Conservation (phyloP, 2,113 vertebrate genomes). For the Neogobius melanostomus region DNA sequence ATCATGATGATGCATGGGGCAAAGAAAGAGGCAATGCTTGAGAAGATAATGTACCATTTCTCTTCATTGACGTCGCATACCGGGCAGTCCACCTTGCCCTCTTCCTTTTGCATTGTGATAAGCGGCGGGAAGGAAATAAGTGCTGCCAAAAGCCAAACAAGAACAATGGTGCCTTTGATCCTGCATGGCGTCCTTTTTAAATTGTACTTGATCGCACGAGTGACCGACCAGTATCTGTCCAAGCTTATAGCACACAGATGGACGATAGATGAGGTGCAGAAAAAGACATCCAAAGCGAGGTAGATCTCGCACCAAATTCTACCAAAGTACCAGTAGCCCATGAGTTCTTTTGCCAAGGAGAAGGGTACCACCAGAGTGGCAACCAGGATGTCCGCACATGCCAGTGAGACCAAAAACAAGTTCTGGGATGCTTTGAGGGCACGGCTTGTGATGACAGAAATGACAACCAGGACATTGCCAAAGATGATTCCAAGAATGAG, state of each 20-base stretch:
- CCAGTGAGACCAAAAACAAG: conserved; percentile 91
- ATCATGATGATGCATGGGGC: conserved; percentile 93
- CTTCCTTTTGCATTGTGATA: conserved; percentile 85
- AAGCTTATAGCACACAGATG: conserved; percentile 89
- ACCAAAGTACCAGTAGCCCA: conserved; percentile 91
- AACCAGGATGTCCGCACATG: conserved; percentile 91
- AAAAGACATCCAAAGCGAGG: conserved; percentile 90
- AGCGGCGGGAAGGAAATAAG: conserved; percentile 91
- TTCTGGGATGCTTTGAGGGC: conserved; percentile 90
- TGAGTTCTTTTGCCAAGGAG: conserved; percentile 89
- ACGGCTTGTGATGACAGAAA: conserved; percentile 87
- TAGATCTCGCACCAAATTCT: conserved; percentile 91
- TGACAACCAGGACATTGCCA: conserved; percentile 90
- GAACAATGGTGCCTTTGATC: conserved; percentile 87
- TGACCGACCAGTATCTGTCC: conserved; percentile 94
- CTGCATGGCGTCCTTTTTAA: conserved; percentile 86
- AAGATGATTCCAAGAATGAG: conserved; percentile 88
- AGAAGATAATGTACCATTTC: conserved; percentile 92
- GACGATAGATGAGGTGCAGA: conserved; percentile 87
- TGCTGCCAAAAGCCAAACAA: conserved; percentile 88
- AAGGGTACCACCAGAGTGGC: conserved; percentile 92
- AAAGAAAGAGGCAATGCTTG: conserved; percentile 90
- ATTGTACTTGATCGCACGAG: conserved; percentile 89
- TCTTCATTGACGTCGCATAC: conserved; percentile 84
- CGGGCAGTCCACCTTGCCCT: conserved; percentile 57